A percentile compares a stretch with the other conserved stretches of the same genome.
phyloP scores from a whole-genome alignment of 2,888 invertebrate genomes.

The Standfussiana lucernea region DNA sequence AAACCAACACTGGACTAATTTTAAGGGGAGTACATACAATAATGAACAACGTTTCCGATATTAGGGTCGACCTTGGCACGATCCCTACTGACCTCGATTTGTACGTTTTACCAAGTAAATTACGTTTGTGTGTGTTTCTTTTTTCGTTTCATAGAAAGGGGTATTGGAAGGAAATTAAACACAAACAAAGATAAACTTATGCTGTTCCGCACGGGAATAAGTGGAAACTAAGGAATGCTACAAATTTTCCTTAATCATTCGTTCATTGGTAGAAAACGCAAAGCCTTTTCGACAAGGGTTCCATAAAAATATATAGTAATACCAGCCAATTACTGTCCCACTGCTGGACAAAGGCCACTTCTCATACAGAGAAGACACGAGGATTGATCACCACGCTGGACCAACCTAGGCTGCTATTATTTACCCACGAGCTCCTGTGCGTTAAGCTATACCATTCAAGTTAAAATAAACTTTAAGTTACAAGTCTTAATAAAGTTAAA shows the following conservation, averaged over 20 bases:
- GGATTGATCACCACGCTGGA: too few species aligned
- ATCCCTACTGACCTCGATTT: conserved; percentile 26
- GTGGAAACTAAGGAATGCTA: not conserved
- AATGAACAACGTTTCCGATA: conserved; percentile 28
- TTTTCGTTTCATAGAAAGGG: not conserved
- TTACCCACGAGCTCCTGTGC: too few species aligned
- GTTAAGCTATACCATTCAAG: not conserved
- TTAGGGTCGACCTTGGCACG: conserved; percentile 44
- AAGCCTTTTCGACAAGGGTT: too few species aligned
- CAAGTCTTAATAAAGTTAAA: not conserved
- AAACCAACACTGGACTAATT: conserved; percentile 38
- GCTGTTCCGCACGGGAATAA: not conserved
- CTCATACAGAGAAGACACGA: too few species aligned
- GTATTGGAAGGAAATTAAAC: not conserved
- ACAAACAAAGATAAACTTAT: not conserved
- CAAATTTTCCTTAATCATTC: not conserved
- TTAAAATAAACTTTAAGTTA: not conserved
- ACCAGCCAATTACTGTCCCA: too few species aligned
- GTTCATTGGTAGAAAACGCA: not conserved
- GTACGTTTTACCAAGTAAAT: conserved; percentile 29
- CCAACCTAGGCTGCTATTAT: too few species aligned
- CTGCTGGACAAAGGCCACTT: too few species aligned
- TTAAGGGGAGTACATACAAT: conserved; percentile 29
- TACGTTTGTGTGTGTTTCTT: not conserved
- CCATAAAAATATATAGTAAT: too few species aligned